Conservation (phyloP, 2,113 vertebrate species). For the Tautogolabrus adspersus region DNA sequence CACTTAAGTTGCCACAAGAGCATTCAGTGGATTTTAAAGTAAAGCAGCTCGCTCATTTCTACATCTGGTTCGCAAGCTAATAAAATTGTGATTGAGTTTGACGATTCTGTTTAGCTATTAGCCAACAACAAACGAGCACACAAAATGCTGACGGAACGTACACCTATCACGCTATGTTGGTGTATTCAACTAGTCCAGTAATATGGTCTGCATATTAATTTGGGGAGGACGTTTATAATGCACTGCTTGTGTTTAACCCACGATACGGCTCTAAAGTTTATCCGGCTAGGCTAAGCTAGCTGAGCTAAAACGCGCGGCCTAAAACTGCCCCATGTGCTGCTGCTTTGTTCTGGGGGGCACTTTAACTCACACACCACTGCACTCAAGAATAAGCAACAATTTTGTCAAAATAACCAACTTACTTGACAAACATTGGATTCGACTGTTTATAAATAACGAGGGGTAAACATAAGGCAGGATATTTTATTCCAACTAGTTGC, state of each 20-base stretch:
- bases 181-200: not conserved
- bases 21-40: not conserved
- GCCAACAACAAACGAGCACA: slow-evolving; percentile 61
- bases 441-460: not conserved
- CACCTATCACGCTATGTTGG: not conserved
- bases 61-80: not conserved
- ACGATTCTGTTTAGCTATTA: slow-evolving; percentile 46
- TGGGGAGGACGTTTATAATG: too few species aligned
- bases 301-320: slow-evolving; percentile 83
- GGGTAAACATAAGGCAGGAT: too few species aligned
- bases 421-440: not conserved
- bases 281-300: slow-evolving; percentile 58
- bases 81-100: slow-evolving; percentile 19
- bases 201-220: too few species aligned
- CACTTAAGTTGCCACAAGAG: not conserved
- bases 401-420: slow-evolving; percentile 42
- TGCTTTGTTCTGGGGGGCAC: slow-evolving; percentile 91
- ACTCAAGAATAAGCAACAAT: slow-evolving; percentile 59
- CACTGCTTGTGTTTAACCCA: too few species aligned
- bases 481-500: slow-evolving; percentile 32
- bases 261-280: not conserved
- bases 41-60: not conserved
- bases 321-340: slow-evolving; percentile 89
- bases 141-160: too few species aligned
- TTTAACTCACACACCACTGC: slow-evolving; percentile 85